Evolutionary conservation across 2,113 vertebrate species (phyloP), one percentile per base, ranked within the genome.

Genomic region (Coryphaenoides rupestris): DNA sequence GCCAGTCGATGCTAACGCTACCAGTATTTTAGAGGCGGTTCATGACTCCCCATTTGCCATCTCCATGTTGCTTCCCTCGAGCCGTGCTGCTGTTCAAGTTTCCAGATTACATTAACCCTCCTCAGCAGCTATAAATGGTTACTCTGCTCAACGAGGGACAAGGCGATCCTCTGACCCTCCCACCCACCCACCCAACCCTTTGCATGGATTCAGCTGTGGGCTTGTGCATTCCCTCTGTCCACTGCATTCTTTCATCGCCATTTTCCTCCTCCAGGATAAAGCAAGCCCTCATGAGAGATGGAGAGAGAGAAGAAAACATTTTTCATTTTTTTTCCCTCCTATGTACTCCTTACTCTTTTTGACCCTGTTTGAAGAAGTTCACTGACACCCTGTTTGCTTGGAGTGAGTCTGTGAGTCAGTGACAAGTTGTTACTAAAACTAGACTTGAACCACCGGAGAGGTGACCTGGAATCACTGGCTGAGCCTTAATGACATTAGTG

Each of bases 71-170:
- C 47, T 63, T 65, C 47, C 60, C 40, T 21, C 23, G 16, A 45
- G 63, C 59, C 14, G 24, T 46, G 50, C n/a, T 47, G 33, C 60
- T 66, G 46, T 70, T 55, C 60, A 52, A 26, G 22, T 72, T 69
- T 69, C 58, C 58, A 52, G 33, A 61, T 74, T 71, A 55, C 52
- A 60, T 58, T 70, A 70, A 66, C 73, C 72, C 67, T 68, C 24
- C 22, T 55, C 60, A 75, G 72, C 60, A 65, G 58, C 66, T 68
- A 54, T 7, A 46, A 66, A 56, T 65, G 67, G 54, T 76, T 59
- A 54, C 70, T 73, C 62, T 60, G 60, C 26, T 67, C 47, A 74
- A 46, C 49, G 57, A 21, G 71, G 74, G 56, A 40, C 61, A 57
- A 56, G 63, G 54, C 62, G 64, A 12, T 55, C 73, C 78, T 60